Conservation (phyloP, 92 coral and sea anemone genomes). For the Bergia sp. region DNA sequence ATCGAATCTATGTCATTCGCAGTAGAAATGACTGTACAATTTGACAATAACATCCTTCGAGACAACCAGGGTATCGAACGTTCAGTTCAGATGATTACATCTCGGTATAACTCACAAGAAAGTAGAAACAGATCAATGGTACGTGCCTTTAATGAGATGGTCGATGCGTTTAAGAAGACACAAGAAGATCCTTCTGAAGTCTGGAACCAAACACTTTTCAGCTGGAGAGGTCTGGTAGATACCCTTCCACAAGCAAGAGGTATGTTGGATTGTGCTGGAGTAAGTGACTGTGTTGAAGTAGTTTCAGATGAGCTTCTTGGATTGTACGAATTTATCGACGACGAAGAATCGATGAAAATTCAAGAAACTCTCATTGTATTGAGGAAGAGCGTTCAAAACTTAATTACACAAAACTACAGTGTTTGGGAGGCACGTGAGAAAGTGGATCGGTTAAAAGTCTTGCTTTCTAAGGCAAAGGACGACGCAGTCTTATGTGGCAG, state of each 20-base stretch:
- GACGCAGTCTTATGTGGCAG: constrained; percentile 62
- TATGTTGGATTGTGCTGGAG: constrained; percentile 65
- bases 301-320: constrained; percentile 51
- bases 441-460: constrained; percentile 20
- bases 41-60: constrained; percentile 9
- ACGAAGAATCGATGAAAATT: constrained; percentile 49
- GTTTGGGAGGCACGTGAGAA: constrained; percentile 32
- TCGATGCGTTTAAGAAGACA: constrained; percentile 12
- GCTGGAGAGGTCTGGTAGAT: constrained; percentile 70
- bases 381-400: constrained; percentile 23
- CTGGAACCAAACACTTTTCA: constrained; percentile 63
- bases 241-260: constrained; percentile 44
- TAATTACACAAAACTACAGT: constrained; percentile 41
- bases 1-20: constrained; percentile 38
- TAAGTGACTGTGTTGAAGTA: constrained; percentile 59
- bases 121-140: constrained; percentile 27
- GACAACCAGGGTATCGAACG: constrained; percentile 39
- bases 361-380: constrained; percentile 42
- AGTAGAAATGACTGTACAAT: not conserved
- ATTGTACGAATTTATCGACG: constrained; percentile 60
- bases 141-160: constrained; percentile 8
- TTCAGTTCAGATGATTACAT: constrained; percentile 15
- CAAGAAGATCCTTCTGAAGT: constrained; percentile 35
- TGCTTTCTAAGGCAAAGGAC: constrained; percentile 55
- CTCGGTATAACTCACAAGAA: not conserved